A percentile compares a stretch with the other conserved stretches of the same genome.
Conservation (phyloP, 1,140 invertebrate species). For the Saccostrea glomerata region DNA sequence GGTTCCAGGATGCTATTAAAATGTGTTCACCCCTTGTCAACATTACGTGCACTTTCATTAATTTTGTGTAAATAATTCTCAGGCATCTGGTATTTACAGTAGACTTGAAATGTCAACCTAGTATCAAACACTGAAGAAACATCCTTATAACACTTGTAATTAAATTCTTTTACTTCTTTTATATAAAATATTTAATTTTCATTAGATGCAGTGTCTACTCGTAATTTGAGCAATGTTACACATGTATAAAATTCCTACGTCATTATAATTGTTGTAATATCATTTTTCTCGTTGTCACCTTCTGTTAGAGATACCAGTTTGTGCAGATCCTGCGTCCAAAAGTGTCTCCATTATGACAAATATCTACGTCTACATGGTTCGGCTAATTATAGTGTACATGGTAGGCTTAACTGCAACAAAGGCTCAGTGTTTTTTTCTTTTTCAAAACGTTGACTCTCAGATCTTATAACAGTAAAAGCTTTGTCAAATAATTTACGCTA, state of each 20-base stretch:
- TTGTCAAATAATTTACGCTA: neutral
- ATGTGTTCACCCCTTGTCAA: neutral
- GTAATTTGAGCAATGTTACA: neutral
- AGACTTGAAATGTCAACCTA: neutral
- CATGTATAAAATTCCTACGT: neutral
- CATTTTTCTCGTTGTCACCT: constrained; percentile 3
- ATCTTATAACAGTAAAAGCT: neutral
- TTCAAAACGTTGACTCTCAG: neutral
- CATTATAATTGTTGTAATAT: neutral
- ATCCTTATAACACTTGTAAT: neutral
- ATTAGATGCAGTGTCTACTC: neutral
- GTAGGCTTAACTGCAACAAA: neutral
- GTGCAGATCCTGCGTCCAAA: neutral
- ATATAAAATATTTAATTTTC: neutral
- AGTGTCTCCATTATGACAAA: constrained; percentile 11
- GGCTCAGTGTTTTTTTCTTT: neutral
- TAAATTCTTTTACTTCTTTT: neutral
- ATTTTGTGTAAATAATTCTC: neutral
- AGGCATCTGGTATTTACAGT: constrained; percentile 15
- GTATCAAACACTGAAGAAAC: neutral
- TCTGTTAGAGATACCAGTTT: neutral
- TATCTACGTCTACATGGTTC: neutral
- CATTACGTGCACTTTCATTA: neutral
- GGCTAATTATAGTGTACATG: constrained; percentile 23
- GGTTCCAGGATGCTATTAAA: constrained; percentile 8